Evolutionary conservation across 2,113 vertebrate species (phyloP), one percentile per base, ranked within the genome.

Genomic region (Geococcyx californianus): DNA sequence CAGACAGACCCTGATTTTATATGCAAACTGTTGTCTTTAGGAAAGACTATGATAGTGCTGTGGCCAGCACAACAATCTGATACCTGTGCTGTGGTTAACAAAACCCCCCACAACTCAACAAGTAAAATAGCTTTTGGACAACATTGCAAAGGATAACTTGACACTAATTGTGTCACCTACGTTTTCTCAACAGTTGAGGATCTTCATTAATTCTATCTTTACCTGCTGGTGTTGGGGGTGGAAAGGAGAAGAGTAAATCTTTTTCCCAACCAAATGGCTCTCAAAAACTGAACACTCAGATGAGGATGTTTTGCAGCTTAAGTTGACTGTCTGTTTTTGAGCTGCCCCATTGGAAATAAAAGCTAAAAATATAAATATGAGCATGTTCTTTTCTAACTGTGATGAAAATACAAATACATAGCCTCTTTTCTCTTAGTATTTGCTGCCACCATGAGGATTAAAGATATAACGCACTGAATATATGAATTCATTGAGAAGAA

Each of bases 401-500:
- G 73, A 74, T 51, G 78, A 63, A 77, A 91, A 26, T 6, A 49
- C 28, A 79, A n/a, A n/a, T n/a, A n/a, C n/a, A n/a, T 36, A 52
- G 11, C 11, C 75, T 54, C 44, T 79, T 60, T 79, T 78, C 64
- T 31, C 47, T 91, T 91, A 70, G 83, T 9, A 83, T 94, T 78
- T 97, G 89, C 97, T 97, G 97, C 97, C 97, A 97, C 94, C 97
- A 77, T 1, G 88, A 96, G 97, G 97, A 88, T 47, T 38, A 75
- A 67, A 42, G 33, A 59, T 40, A 75, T 24, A 96, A 82, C 34
- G 81, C 95, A 95, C 77, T 23, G 33, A 66, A 72, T 6, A 29
- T 11, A 38, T 2, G 23, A 83, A 90, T 56, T 47, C 33, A 29
- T 34, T 36, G 18, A 11, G 25, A 77, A 28, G 5, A 58, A 79